A percentile compares a stretch with the other conserved stretches of the same genome.
Evolutionary conservation across 2,113 vertebrate genomes (phyloP).

Genomic region (Tachycineta bicolor): DNA sequence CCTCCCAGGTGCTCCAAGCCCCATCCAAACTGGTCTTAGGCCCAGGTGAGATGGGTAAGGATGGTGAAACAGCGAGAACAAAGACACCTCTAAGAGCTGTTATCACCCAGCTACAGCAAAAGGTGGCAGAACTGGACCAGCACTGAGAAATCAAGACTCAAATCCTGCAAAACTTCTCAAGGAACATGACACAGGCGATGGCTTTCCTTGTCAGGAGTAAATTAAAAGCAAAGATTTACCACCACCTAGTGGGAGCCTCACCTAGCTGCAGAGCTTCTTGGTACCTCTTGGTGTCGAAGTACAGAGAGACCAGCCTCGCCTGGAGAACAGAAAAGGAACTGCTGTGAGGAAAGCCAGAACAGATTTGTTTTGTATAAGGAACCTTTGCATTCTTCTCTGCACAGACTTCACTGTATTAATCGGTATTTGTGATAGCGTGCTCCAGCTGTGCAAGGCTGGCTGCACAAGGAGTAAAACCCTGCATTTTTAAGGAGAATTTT

Average conservation of each 20-base stretch:
- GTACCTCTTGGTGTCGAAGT: slow-evolving; percentile 98
- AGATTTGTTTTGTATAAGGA: background rate
- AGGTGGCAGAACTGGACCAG: background rate
- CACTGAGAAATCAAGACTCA: background rate
- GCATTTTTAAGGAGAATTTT: background rate
- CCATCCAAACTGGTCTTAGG: background rate
- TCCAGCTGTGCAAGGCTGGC: background rate
- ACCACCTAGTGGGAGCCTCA: slow-evolving; percentile 74
- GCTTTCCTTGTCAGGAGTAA: background rate
- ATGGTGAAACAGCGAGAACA: background rate
- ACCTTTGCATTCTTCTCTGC: background rate
- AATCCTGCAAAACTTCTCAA: background rate
- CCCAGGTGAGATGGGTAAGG: background rate
- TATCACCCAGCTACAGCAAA: background rate
- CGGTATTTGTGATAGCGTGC: background rate
- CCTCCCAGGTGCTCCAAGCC: background rate
- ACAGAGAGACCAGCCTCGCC: slow-evolving; percentile 95
- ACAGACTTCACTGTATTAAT: background rate
- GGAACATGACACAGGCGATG: background rate
- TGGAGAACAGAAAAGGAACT: slow-evolving; percentile 74
- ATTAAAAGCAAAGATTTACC: background rate
- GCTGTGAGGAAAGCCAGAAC: slow-evolving; percentile 33
- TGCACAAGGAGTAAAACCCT: background rate
- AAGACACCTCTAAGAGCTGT: background rate
- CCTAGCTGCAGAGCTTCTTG: slow-evolving; percentile 96